phyloP scores from a whole-genome alignment of 2,113 vertebrate species.

The Ictalurus furcatus region DNA sequence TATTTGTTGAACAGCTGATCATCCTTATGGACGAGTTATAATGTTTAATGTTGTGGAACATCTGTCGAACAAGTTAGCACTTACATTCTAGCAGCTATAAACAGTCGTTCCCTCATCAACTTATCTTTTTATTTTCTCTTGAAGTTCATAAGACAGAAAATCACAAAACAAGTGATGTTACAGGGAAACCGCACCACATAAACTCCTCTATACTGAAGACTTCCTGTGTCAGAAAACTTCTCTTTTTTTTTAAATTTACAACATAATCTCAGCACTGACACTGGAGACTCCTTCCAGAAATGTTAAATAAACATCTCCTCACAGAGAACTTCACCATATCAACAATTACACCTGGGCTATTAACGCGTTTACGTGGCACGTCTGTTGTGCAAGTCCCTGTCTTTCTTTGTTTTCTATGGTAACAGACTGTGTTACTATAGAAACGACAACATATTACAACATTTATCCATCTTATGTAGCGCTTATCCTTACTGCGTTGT shows the following conservation, averaged over 20 bases:
- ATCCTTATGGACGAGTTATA: too few relatives aligned
- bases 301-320: not conserved
- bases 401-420: not conserved
- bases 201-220: not conserved
- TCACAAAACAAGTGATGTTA: too few relatives aligned
- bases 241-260: not conserved
- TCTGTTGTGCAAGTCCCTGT: not conserved
- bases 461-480: too few relatives aligned
- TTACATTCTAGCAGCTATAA: not conserved
- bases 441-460: not conserved
- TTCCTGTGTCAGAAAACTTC: not conserved
- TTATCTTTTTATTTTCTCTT: too few relatives aligned
- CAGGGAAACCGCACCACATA: not conserved
- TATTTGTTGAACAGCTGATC: not conserved
- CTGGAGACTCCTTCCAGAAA: not conserved
- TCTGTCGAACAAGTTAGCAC: not conserved
- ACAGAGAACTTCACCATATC: not conserved
- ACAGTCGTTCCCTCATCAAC: too few relatives aligned
- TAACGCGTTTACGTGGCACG: not conserved
- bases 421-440: not conserved
- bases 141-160: not conserved
- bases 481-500: too few relatives aligned
- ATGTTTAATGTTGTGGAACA: not conserved
- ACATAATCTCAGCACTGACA: not conserved
- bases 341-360: not conserved